phyloP scores from a whole-genome alignment of 2,113 vertebrate genomes.

The Poeciliopsis occidentalis region DNA sequence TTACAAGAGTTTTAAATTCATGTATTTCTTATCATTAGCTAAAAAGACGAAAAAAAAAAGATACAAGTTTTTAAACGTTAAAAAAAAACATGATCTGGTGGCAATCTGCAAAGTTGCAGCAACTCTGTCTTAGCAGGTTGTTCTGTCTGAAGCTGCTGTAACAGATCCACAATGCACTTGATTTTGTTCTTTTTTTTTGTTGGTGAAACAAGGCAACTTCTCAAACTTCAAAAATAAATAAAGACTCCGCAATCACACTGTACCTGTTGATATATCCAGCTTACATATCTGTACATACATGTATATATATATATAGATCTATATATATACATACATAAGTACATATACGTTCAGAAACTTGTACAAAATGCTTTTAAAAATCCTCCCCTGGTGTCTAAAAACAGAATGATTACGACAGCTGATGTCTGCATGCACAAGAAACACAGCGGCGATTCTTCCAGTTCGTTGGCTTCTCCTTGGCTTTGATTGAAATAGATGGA shows the following conservation, averaged over 20 bases:
- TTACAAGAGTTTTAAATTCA: conserved; percentile 85
- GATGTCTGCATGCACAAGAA: conserved; percentile 61
- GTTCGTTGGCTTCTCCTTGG: conserved; percentile 58
- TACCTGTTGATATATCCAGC: conserved; percentile 83
- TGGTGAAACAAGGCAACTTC: conserved; percentile 83
- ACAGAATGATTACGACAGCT: conserved; percentile 47
- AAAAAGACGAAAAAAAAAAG: conserved; percentile 73
- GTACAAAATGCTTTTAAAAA: conserved; percentile 66
- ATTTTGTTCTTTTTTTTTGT: conserved; percentile 60
- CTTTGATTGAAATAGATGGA: conserved; percentile 35
- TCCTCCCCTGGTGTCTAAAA: conserved; percentile 32
- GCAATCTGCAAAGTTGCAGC: conserved; percentile 73
- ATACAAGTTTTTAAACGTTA: conserved; percentile 82
- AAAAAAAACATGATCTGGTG: conserved; percentile 72
- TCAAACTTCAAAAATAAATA: conserved; percentile 80
- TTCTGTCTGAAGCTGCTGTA: conserved; percentile 79
- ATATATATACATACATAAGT: too few relatives aligned
- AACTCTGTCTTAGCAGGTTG: conserved; percentile 53
- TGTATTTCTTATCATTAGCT: conserved; percentile 83
- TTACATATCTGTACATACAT: conserved; percentile 34
- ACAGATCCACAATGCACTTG: conserved; percentile 82
- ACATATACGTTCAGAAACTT: conserved; percentile 54
- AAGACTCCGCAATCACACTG: conserved; percentile 77
- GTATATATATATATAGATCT: background rate
- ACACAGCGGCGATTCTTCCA: conserved; percentile 53